Evolutionary conservation across 2,888 invertebrate genomes (phyloP).

Genomic region (Bugulina stolonifera): DNA sequence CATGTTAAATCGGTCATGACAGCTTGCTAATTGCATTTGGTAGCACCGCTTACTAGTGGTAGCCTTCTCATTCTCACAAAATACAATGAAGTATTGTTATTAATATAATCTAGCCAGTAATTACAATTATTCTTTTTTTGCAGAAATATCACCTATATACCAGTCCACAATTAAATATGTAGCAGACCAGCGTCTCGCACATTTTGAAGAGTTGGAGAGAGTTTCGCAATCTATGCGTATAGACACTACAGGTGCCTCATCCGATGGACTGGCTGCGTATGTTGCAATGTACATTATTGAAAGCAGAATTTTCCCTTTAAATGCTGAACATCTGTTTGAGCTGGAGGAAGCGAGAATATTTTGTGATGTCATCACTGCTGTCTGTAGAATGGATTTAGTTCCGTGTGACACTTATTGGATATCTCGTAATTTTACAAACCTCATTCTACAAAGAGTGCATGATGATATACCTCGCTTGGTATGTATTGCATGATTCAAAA

Average conservation of each 20-base stretch:
- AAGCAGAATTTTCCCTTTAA: slow-evolving; percentile 62
- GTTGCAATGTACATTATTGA: slow-evolving; percentile 71
- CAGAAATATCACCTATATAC: slow-evolving; percentile 72
- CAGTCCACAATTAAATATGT: slow-evolving; percentile 71
- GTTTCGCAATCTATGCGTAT: slow-evolving; percentile 66
- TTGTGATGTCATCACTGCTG: neutral
- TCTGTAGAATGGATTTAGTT: neutral
- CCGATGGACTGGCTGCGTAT: slow-evolving; percentile 65
- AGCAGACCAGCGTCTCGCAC: slow-evolving; percentile 64
- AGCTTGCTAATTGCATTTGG: too few relatives aligned
- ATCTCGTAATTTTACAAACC: neutral
- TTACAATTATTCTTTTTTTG: slow-evolving; percentile 30
- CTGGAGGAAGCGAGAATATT: slow-evolving; percentile 25
- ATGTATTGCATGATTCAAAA: too few relatives aligned
- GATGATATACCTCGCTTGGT: neutral
- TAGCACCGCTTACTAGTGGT: too few relatives aligned
- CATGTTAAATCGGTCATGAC: too few relatives aligned
- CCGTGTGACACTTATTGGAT: slow-evolving; percentile 19
- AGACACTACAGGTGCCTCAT: slow-evolving; percentile 62
- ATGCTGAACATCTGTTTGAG: slow-evolving; percentile 56
- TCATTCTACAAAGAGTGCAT: neutral
- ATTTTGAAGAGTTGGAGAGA: slow-evolving; percentile 68
- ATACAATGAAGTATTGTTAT: too few relatives aligned
- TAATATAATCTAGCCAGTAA: too few relatives aligned
- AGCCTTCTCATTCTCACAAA: too few relatives aligned